These are phyloP conservation scores for Microcebus murinus DNA, from an alignment of 2,113 vertebrate genomes.

Conservation along the genomic window DNA sequence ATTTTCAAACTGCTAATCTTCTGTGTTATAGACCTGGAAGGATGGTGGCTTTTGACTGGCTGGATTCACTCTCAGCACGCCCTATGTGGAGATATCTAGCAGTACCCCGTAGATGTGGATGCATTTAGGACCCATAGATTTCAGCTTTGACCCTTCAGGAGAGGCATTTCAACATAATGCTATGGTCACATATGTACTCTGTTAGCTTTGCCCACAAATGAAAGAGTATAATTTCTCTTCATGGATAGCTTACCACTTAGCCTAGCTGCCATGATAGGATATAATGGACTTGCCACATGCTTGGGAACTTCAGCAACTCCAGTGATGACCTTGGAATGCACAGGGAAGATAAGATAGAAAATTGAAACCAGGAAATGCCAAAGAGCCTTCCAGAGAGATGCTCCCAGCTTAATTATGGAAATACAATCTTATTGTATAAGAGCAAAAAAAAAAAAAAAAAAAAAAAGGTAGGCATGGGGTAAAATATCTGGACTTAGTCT, in stretches of 20 bases:
- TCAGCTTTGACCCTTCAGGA: background rate
- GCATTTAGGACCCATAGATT: background rate
- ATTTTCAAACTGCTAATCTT: background rate
- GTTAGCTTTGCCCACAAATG: background rate
- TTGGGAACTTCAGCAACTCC: background rate
- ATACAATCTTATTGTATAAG: background rate
- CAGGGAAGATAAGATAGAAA: background rate
- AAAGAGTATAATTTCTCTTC: background rate
- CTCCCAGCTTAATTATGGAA: background rate
- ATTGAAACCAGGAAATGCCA: slow-evolving; percentile 22
- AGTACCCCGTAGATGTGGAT: background rate
- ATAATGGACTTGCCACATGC: background rate
- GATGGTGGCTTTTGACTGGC: background rate
- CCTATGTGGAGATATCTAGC: background rate
- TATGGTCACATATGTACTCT: background rate
- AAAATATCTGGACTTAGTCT: slow-evolving; percentile 21
- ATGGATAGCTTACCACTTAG: background rate
- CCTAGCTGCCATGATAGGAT: background rate
- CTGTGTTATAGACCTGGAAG: background rate
- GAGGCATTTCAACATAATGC: background rate
- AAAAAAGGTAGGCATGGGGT: background rate
- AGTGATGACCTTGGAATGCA: background rate
- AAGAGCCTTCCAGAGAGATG: background rate
- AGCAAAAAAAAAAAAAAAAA: background rate
- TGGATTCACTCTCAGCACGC: background rate